These are phyloP conservation scores for Pseudochromis fuscus DNA, from an alignment of 2,797 vertebrate species.

Conservation along the genomic window DNA sequence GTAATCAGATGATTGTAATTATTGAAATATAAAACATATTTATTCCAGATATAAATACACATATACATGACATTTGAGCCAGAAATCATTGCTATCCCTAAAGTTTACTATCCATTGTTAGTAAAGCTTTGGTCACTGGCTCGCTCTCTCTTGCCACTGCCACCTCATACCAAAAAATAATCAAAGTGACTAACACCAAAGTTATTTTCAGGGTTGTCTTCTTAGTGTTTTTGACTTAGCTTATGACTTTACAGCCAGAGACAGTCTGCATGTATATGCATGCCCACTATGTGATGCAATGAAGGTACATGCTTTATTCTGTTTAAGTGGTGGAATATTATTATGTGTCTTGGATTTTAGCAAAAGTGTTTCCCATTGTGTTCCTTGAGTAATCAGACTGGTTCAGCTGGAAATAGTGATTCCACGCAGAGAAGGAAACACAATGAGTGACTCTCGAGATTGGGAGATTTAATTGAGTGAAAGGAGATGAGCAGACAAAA, in stretches of 20 bases:
- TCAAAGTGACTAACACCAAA: background rate
- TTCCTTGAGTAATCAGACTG: conserved; percentile 32
- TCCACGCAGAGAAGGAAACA: conserved; percentile 19
- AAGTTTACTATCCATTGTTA: conserved; percentile 3
- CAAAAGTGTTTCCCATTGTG: background rate
- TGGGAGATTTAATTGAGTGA: conserved; percentile 49
- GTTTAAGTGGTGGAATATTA: conserved; percentile 2
- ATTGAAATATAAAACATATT: conserved; percentile 1
- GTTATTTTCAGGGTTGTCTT: background rate
- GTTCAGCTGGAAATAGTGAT: conserved; percentile 29
- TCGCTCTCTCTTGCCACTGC: no score
- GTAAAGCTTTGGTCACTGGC: background rate
- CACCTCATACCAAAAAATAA: background rate
- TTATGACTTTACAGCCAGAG: conserved; percentile 11
- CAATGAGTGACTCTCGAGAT: conserved; percentile 29
- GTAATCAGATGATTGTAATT: background rate
- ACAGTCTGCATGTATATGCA: conserved; percentile 17
- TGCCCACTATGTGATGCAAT: conserved; percentile 6
- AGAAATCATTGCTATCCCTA: background rate
- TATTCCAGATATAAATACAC: background rate
- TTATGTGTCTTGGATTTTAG: conserved; percentile 33
- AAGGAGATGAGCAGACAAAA: conserved; percentile 48
- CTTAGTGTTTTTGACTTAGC: background rate
- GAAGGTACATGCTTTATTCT: conserved; percentile 21
- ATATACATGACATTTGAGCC: no score